phyloP scores from a whole-genome alignment of 2,888 invertebrate genomes.

The Neocrepidodera transversa region DNA sequence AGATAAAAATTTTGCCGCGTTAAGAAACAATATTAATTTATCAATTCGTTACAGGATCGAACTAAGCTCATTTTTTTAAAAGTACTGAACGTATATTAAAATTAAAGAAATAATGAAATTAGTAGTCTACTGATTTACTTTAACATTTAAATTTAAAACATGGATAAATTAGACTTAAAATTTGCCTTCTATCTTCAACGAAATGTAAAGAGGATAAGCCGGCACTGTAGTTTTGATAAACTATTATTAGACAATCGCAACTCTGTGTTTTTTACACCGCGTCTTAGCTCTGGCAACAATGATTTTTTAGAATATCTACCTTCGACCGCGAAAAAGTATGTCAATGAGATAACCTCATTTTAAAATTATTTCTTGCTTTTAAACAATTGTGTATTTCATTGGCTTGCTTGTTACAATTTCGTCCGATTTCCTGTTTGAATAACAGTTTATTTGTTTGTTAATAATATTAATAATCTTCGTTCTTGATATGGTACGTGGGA shows the following conservation, averaged over 20 bases:
- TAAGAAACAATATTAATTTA: constrained; percentile 1
- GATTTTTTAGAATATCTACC: constrained; percentile 37
- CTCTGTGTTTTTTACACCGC: constrained; percentile 1
- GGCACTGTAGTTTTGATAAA: constrained; percentile 8
- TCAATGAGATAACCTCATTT: constrained; percentile 56
- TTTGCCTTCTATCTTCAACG: too few relatives aligned
- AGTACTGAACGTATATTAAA: too few relatives aligned
- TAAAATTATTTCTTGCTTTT: constrained; percentile 44
- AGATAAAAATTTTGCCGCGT: constrained; percentile 1
- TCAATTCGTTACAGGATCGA: neutral
- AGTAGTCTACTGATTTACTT: too few relatives aligned
- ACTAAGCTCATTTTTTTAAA: neutral
- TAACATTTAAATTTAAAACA: too few relatives aligned
- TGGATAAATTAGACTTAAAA: too few relatives aligned
- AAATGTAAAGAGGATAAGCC: too few relatives aligned
- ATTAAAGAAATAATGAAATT: too few relatives aligned
- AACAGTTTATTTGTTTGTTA: constrained; percentile 24
- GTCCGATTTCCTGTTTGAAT: constrained; percentile 38
- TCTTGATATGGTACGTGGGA: too few relatives aligned
- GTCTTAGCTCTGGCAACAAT: constrained; percentile 27
- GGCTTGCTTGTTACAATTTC: constrained; percentile 36
- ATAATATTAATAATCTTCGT: too few relatives aligned
- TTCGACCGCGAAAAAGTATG: constrained; percentile 54
- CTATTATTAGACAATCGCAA: constrained; percentile 20
- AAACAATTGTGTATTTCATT: constrained; percentile 43